Evolutionary conservation across 2,888 invertebrate genomes (phyloP).

Genomic region (Protodeltote pygarga): DNA sequence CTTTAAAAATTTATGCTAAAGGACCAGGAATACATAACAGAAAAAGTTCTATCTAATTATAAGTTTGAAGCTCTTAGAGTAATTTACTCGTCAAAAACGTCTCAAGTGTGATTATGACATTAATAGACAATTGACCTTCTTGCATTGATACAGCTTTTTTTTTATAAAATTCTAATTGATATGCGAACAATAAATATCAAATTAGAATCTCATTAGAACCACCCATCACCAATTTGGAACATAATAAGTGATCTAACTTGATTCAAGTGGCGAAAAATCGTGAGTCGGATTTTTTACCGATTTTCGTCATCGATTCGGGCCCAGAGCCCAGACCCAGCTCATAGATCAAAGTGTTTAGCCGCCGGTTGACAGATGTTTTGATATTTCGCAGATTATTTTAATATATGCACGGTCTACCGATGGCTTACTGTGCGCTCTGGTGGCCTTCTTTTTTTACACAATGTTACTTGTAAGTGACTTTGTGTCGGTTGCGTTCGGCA

Average conservation of each 20-base stretch:
- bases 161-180: conserved; percentile 42
- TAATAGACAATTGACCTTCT: conserved; percentile 42
- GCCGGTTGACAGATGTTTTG: conserved; percentile 82
- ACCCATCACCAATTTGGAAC: conserved; percentile 47
- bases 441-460: conserved; percentile 74
- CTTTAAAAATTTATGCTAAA: conserved; percentile 15
- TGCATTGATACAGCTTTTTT: conserved; percentile 41
- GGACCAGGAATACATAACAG: conserved; percentile 19
- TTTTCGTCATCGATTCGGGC: conserved; percentile 39
- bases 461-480: conserved; percentile 83
- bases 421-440: conserved; percentile 76
- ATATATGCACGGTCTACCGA: conserved; percentile 81
- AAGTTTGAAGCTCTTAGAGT: conserved; percentile 5
- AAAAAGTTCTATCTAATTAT: conserved; percentile 3
- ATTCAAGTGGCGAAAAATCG: conserved; percentile 56
- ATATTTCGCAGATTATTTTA: conserved; percentile 80
- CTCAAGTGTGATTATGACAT: conserved; percentile 25
- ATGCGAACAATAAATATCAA: conserved; percentile 50
- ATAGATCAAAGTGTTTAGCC: conserved; percentile 76
- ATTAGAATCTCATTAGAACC: conserved; percentile 58
- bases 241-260: conserved; percentile 55
- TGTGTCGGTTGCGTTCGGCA: conserved; percentile 67
- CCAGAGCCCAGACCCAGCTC: conserved; percentile 29
- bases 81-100: conserved; percentile 42
- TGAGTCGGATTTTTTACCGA: conserved; percentile 51